Percentiles rank a stretch among this genome's conserved stretches.
phyloP scores from a whole-genome alignment of 1,140 invertebrate genomes.

The Pseudomyrmex concolor region DNA sequence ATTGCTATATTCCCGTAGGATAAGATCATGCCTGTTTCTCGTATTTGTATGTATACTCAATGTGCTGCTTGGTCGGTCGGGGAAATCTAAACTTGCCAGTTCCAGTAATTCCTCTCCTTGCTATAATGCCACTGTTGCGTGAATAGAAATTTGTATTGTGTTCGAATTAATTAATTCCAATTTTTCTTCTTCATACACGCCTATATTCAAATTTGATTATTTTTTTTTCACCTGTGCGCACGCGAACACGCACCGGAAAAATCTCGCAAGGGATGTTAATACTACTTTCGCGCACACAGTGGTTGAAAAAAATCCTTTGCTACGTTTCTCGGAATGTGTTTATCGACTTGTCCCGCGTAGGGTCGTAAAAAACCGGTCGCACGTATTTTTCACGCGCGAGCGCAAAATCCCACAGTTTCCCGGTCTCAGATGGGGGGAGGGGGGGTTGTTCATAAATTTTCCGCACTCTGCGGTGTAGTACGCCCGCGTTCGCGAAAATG shows the following conservation, averaged over 20 bases:
- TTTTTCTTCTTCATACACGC: neutral
- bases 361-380: constrained; percentile 80
- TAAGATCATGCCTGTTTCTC: constrained; percentile 30
- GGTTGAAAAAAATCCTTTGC: constrained; percentile 37
- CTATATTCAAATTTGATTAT: no score
- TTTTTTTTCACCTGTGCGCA: no score
- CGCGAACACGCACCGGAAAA: neutral
- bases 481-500: constrained; percentile 74
- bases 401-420: constrained; percentile 56
- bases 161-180: constrained; percentile 34
- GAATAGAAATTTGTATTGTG: constrained; percentile 39
- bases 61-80: constrained; percentile 62
- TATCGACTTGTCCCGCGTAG: constrained; percentile 71
- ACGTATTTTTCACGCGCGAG: constrained; percentile 67
- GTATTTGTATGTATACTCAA: constrained; percentile 63
- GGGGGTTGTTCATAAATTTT: constrained; percentile 80
- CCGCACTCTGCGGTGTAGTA: constrained; percentile 50
- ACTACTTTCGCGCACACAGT: neutral
- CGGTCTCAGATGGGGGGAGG: constrained; percentile 14
- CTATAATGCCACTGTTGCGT: constrained; percentile 34
- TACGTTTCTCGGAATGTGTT: constrained; percentile 61
- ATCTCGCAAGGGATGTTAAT: neutral
- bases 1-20: constrained; percentile 56
- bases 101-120: constrained; percentile 47
- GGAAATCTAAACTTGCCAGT: constrained; percentile 74